These are phyloP conservation scores for Cetonia aurata DNA, from an alignment of 2,888 invertebrate genomes.

Conservation along the genomic window DNA sequence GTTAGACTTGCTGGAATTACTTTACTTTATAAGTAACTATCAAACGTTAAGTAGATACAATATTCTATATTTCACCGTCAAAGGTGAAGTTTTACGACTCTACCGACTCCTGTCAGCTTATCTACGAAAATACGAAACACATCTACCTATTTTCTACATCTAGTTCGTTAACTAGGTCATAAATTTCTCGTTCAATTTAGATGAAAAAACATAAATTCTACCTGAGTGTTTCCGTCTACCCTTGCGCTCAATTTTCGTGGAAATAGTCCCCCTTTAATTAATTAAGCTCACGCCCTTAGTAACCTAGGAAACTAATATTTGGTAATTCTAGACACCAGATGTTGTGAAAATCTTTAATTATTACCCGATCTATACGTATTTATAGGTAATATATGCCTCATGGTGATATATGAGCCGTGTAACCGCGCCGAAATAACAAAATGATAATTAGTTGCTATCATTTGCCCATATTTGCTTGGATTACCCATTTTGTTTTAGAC, in stretches of 20 bases:
- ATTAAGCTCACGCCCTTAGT: slow-evolving; percentile 7
- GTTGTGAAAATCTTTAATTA: slow-evolving; percentile 26
- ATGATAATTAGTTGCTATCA: no score
- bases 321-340: slow-evolving; percentile 24
- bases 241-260: slow-evolving; percentile 1
- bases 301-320: slow-evolving; percentile 25
- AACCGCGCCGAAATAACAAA: no score
- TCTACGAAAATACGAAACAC: no score
- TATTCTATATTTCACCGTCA: no score
- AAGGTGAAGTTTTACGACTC: slow-evolving; percentile 3
- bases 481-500: no score
- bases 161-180: slow-evolving; percentile 15
- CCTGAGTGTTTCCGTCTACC: not conserved
- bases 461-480: no score
- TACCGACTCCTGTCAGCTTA: no score
- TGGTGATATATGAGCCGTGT: no score
- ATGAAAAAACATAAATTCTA: slow-evolving; percentile 30
- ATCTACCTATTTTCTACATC: not conserved
- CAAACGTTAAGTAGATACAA: no score
- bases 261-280: slow-evolving; percentile 25
- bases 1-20: no score
- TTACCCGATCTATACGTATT: slow-evolving; percentile 16
- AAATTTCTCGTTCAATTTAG: slow-evolving; percentile 20
- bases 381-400: not conserved
- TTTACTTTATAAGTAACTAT: no score